Conservation (phyloP, 2,797 vertebrate genomes). For the Nannoperca australis region DNA sequence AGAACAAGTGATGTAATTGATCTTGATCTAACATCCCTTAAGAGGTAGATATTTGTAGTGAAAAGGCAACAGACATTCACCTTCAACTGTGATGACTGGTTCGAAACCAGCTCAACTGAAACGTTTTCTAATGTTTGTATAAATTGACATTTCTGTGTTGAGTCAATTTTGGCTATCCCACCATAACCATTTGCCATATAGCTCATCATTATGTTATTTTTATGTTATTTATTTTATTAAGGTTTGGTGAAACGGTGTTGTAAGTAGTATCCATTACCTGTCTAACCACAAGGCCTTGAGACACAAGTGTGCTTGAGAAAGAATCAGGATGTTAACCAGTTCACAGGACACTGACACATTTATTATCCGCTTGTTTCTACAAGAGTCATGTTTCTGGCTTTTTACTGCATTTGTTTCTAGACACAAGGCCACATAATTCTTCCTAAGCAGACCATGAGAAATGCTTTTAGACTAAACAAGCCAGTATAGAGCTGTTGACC, state of each 20-base stretch:
- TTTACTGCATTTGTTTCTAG: constrained; percentile 62
- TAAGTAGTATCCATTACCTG: constrained; percentile 3
- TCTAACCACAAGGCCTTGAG: constrained; percentile 24
- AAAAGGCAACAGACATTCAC: background rate
- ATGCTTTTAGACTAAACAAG: constrained; percentile 62
- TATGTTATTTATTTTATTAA: background rate
- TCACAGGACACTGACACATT: constrained; percentile 60
- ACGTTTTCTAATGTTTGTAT: background rate
- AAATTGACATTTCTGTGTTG: background rate
- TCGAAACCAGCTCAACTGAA: background rate
- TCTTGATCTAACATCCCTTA: constrained; percentile 12
- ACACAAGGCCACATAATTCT: constrained; percentile 52
- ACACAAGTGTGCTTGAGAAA: constrained; percentile 33
- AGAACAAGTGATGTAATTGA: constrained; percentile 12
- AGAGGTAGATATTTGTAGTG: background rate
- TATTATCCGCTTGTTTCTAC: constrained; percentile 58
- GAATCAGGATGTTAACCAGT: constrained; percentile 54
- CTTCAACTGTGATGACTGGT: background rate
- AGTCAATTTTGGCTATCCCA: background rate
- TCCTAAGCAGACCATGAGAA: constrained; percentile 26
- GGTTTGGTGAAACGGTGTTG: constrained; percentile 4
- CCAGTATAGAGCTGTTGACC: constrained; percentile 28
- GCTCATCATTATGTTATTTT: background rate
- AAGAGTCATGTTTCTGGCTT: constrained; percentile 58
- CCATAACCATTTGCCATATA: background rate